Base-by-base conservation (phyloP, 2,113 vertebrate species). In the Psephotus haematonotus region DNA sequence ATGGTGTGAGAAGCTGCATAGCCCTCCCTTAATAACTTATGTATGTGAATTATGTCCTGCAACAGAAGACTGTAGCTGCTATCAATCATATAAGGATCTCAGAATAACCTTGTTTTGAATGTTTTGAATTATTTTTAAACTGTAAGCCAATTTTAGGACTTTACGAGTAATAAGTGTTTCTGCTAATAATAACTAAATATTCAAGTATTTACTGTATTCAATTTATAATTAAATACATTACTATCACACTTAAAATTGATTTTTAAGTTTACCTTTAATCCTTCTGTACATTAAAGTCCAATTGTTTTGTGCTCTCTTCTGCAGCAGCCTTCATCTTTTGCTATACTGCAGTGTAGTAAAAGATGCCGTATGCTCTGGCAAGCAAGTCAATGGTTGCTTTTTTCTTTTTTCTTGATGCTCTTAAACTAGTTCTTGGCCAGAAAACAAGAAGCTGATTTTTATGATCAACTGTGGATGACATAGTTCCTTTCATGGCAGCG, bases 131-230 rank as follows among this genome's bases (percentile, higher is more conserved):
- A 22, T 35, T 80, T 86, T 23, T 68, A 39, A 85, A 79, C 14
- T 0, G 0, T 55, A 35, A 41, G 13, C 18, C 18, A 9, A 24
- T 59, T 64, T 83, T 33, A 60, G 43, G 49, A 37, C 11, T 53
- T 95, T 3, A 22, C 27, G 57, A 43, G 41, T 67, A 62, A 3
- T 27, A 55, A 60, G 6, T 31, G 13, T 71, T 80, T 77, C 13
- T 77, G 13, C 15, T 90, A 41, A 46, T 53, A 77, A 19, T n/a
- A 76, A 41, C 20, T 72, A 27, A 11, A 11, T 39, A 53, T 71
- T 68, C 33, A 78, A 39, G 17, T 90, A 53, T 46, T 75, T 16
- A 18, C 24, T 79, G 10, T 24, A 25, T 53, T 63, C 11, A 75
- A 5, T 25, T 82, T 71, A 59, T 83, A 44, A 52, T 78, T 60